Conservation (phyloP, 2,113 vertebrate genomes). For the Bothrops jararaca region DNA sequence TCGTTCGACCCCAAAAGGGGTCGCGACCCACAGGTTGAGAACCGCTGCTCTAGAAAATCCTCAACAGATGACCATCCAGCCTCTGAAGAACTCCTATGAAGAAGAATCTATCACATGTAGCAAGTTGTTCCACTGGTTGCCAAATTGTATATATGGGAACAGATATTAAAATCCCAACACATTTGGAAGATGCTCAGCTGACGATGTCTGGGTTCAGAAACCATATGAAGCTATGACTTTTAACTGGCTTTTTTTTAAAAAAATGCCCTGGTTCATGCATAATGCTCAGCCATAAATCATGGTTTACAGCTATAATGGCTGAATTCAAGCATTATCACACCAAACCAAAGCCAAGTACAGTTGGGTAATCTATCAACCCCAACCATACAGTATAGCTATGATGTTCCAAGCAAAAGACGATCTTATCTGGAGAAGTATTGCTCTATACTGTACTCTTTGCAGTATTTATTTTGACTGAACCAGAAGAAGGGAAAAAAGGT, state of each 20-base stretch:
- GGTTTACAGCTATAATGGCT: not conserved
- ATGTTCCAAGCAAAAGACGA: not conserved
- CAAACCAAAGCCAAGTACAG: not conserved
- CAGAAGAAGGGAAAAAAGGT: not conserved
- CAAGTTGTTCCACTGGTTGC: not conserved
- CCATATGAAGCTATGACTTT: not conserved
- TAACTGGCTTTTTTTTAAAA: not conserved
- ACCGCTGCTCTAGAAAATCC: not conserved
- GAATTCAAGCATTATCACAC: not conserved
- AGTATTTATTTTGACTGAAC: not conserved
- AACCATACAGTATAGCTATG: not conserved
- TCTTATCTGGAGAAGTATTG: too few species aligned
- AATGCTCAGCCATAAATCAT: not conserved
- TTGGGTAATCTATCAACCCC: not conserved
- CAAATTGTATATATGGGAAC: not conserved
- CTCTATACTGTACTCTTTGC: too few species aligned
- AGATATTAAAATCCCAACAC: not conserved
- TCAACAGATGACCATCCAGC: not conserved
- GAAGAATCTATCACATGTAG: not conserved
- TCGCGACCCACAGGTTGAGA: too few species aligned
- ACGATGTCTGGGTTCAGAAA: not conserved
- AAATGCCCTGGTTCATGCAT: not conserved
- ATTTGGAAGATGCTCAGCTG: not conserved
- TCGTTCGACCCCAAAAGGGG: too few species aligned
- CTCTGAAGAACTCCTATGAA: not conserved